Base-by-base conservation (phyloP, 2,797 vertebrate species). In the Cyclura pinguis region DNA sequence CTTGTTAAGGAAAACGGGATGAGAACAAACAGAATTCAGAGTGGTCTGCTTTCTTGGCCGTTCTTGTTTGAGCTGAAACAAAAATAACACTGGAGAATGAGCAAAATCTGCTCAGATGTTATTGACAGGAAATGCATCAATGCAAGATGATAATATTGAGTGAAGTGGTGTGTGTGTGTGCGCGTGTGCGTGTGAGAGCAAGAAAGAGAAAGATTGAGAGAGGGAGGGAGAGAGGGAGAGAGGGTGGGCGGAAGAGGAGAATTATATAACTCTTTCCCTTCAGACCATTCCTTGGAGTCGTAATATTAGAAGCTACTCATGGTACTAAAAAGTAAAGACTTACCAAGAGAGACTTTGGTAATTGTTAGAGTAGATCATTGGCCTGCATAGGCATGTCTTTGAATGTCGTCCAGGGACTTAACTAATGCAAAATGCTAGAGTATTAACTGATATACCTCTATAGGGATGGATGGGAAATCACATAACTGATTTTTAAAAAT, bases 1-100 rank as follows among this genome's bases (percentile, higher is more conserved):
- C 78, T 87, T 16, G 13, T 85, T 88, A 90, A 94, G 42, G 85
- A 91, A 91, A 76, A 87, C 0, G 22, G 84, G 10, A 5, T 91
- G 89, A n/a, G 80, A 92, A 18, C 0, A 1, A 86, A 73, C 1
- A 83, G 77, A 1, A 5, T 35, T 84, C 72, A 32, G 3, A 10
- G 4, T 52, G 9, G 1, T 73, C 91, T 90, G 35, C 24, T 35
- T 88, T 0, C 0, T 69, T 73, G 0, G 29, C 7, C 4, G 1
- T 1, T 82, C 52, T 2, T 59, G 0, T 77, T 8, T 3, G 29
- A 27, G 13, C 69, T 84, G 89, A n/a, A 67, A 64, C 81, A 87
- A 64, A 85, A 88, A 0, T 4, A 10, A 76, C 10, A 24, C 64
- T 8, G 91, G 85, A 24, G 7, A 27, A 57, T 74, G 32, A 76